phyloP scores from a whole-genome alignment of 30 jellyfish, hydroid and myxozoan species.

The Mastigias papua region DNA sequence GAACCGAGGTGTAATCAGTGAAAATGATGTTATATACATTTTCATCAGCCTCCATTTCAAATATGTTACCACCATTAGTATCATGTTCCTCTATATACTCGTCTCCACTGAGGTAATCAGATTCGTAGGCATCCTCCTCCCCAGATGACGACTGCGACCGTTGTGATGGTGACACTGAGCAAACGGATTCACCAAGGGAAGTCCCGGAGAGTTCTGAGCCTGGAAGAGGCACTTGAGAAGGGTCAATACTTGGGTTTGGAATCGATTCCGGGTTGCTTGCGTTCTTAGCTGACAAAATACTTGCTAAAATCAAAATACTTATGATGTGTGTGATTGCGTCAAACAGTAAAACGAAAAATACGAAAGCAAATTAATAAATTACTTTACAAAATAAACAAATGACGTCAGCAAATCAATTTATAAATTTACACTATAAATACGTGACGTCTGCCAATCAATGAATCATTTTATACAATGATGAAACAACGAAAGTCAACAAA shows the following conservation, averaged over 20 bases:
- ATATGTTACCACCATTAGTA: conserved; percentile 27
- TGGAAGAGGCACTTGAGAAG: conserved; percentile 61
- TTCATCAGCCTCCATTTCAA: conserved; percentile 64
- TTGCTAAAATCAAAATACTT: neutral
- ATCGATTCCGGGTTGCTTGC: conserved; percentile 47
- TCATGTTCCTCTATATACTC: conserved; percentile 64
- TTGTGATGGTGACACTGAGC: conserved; percentile 65
- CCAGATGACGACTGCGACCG: conserved; percentile 67
- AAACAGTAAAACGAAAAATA: no score
- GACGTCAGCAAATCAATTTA: no score
- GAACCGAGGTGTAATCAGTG: neutral
- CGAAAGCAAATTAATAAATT: no score
- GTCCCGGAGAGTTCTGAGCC: conserved; percentile 62
- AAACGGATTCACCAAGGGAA: conserved; percentile 64
- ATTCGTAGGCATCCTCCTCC: conserved; percentile 76
- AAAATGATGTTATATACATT: conserved; percentile 9
- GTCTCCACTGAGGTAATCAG: conserved; percentile 73
- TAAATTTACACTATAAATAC: no score
- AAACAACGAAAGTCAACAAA: no score
- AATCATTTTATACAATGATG: no score
- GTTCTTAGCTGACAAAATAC: conserved; percentile 1
- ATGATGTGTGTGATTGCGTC: no score
- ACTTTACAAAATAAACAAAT: no score
- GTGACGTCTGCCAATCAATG: no score
- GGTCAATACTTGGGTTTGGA: conserved; percentile 56